Conservation (phyloP, 2,113 vertebrate genomes). For the Fulmarus glacialis region DNA sequence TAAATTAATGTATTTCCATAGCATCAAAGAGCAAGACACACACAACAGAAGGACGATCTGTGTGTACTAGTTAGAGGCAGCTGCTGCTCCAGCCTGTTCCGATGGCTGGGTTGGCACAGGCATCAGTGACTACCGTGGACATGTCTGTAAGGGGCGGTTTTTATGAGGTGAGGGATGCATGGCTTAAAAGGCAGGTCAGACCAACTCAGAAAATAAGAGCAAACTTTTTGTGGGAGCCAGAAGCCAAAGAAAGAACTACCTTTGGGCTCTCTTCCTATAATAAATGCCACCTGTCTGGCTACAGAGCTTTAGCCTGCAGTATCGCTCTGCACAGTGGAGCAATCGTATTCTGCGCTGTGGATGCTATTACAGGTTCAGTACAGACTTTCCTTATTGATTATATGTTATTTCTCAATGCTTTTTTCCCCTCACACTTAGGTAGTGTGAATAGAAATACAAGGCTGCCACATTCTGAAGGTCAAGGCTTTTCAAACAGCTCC, state of each 20-base stretch:
- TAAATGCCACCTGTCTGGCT: not conserved
- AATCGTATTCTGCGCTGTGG: not conserved
- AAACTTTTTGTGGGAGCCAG: not conserved
- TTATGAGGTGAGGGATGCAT: not conserved
- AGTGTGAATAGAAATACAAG: not conserved
- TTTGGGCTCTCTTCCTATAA: not conserved
- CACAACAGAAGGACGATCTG: not conserved
- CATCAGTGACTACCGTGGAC: rapidly evolving
- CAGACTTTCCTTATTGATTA: not conserved
- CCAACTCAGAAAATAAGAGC: not conserved
- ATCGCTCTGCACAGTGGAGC: too few relatives aligned
- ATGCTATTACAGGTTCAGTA: not conserved
- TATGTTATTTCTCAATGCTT: not conserved
- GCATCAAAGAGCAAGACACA: not conserved
- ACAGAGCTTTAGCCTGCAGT: not conserved
- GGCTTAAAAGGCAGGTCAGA: not conserved
- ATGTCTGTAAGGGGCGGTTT: rapidly evolving
- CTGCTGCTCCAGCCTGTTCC: not conserved
- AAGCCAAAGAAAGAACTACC: not conserved
- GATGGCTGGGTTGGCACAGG: not conserved
- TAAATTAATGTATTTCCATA: not conserved
- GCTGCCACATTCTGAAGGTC: not conserved
- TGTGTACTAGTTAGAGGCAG: not conserved
- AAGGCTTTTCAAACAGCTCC: not conserved
- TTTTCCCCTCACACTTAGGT: not conserved